A percentile compares a stretch with the other conserved stretches of the same genome.
Evolutionary conservation across 2,113 vertebrate genomes (phyloP).

Genomic region (Mandrillus leucophaeus): DNA sequence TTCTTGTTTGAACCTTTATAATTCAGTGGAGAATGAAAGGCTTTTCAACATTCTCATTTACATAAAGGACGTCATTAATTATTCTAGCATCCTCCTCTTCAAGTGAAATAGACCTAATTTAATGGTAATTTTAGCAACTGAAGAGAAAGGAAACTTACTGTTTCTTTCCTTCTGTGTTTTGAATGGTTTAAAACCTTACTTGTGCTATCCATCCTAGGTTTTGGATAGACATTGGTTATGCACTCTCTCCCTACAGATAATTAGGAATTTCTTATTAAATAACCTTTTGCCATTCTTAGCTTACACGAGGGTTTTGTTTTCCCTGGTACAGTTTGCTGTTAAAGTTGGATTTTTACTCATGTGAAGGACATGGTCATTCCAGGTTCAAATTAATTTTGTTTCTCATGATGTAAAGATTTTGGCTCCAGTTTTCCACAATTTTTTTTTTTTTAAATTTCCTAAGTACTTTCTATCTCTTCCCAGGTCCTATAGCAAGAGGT

Average conservation of each 20-base stretch:
- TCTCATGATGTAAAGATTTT: constrained; percentile 1
- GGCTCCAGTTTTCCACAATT: constrained; percentile 12
- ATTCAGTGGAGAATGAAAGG: constrained; percentile 54
- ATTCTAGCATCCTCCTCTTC: constrained; percentile 8
- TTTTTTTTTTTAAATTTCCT: neutral
- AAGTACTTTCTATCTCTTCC: constrained; percentile 9
- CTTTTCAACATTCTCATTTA: constrained; percentile 24
- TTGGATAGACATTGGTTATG: neutral
- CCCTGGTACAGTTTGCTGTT: neutral
- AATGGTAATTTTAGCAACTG: neutral
- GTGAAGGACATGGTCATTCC: constrained; percentile 25
- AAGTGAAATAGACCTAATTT: constrained; percentile 17
- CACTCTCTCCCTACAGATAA: neutral
- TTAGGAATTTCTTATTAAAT: neutral
- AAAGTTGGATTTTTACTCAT: constrained; percentile 32
- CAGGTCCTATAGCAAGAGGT: neutral
- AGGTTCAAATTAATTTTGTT: constrained; percentile 40
- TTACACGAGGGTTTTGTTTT: constrained; percentile 22
- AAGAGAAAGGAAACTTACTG: neutral
- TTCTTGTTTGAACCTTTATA: constrained; percentile 41
- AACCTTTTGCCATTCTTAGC: neutral
- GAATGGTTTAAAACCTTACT: neutral
- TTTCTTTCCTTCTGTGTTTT: neutral
- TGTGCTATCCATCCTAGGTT: neutral
- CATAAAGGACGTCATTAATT: constrained; percentile 53